Base-by-base conservation (phyloP, 2,888 invertebrate species). In the Salpingus planirostris region DNA sequence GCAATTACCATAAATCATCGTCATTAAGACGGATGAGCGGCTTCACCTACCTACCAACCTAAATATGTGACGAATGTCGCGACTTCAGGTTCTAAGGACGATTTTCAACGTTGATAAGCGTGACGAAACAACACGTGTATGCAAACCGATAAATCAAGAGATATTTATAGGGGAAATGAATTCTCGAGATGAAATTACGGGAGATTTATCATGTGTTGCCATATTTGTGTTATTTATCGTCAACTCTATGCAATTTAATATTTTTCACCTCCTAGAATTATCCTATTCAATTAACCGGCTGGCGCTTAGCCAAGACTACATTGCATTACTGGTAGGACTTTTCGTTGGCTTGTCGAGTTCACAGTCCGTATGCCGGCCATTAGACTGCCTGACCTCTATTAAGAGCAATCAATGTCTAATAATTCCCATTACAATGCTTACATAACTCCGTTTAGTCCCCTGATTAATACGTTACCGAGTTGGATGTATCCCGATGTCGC, bases 401-500 rank as follows among this genome's bases (percentile, higher is more conserved):
- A 46, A 43, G 43, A 37, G 38, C 42, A 45, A 46, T 46, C 46
- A 48, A 36, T 39, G 41, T 40, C 42, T 47, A 43, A 45, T 45
- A 45, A 43, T 33, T 43, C 36, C 43, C 29, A 41, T 47, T 44
- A 40, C 31, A 33, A 21, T 33, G 27, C 34, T 32, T 42, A 34
- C 33, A 36, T 32, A 38, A 42, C 42, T 36, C 24, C 29, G 31
- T 31, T 27, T 36, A 22, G 28, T 32, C 38, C 31, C 26, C 31
- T 45, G 40, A 45, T 45, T 45, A 36, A 41, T 39, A 33, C 32
- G 32, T 34, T 37, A 29, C n/a, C n/a, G n/a, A n/a, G n/a, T n/a
- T n/a, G n/a, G n/a, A n/a, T 33, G 36, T 30, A 30, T 36, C 36
- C 28, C 33, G 23, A 25, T 27, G 26, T 25, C 30, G 31, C 15